These are phyloP conservation scores for Campoletis raptor DNA, from an alignment of 2,888 invertebrate genomes.

Conservation along the genomic window DNA sequence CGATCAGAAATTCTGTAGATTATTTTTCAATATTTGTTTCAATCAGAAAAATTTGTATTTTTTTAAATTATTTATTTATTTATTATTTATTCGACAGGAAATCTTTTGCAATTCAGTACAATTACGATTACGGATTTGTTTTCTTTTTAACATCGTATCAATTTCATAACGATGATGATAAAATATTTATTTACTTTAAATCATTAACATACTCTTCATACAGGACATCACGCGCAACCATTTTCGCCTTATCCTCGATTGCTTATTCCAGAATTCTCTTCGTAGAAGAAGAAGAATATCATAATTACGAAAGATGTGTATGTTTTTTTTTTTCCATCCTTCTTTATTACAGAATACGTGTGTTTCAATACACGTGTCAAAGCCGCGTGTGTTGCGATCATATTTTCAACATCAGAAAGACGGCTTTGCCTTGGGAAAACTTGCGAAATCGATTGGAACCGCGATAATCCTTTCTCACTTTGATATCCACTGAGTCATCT, in stretches of 20 bases:
- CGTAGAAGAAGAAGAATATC: slow-evolving; percentile 38
- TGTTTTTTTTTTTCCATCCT: slow-evolving; percentile 1
- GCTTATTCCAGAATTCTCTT: slow-evolving; percentile 22
- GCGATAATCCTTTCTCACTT: slow-evolving; percentile 76
- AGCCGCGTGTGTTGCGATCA: slow-evolving; percentile 53
- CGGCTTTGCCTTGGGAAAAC: slow-evolving; percentile 78
- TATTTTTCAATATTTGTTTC: no score
- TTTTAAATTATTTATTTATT: not conserved
- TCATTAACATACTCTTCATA: not conserved
- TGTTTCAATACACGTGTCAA: slow-evolving; percentile 52
- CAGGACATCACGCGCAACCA: not conserved
- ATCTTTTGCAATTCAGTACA: slow-evolving; percentile 18
- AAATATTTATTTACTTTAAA: slow-evolving; percentile 2
- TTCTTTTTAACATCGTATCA: not conserved
- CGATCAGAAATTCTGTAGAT: no score
- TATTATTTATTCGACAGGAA: not conserved
- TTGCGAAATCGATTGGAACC: slow-evolving; percentile 82
- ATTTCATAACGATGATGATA: not conserved
- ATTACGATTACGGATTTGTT: not conserved
- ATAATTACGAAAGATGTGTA: slow-evolving; percentile 24
- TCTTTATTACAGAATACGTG: not conserved
- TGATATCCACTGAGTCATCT: slow-evolving; percentile 69
- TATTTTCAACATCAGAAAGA: slow-evolving; percentile 65
- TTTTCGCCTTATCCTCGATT: slow-evolving; percentile 28
- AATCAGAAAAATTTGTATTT: not conserved